Percentiles rank a stretch among this genome's conserved stretches.
These are phyloP conservation scores for Amorpha juglandis DNA, from an alignment of 2,888 invertebrate species.

Conservation along the genomic window DNA sequence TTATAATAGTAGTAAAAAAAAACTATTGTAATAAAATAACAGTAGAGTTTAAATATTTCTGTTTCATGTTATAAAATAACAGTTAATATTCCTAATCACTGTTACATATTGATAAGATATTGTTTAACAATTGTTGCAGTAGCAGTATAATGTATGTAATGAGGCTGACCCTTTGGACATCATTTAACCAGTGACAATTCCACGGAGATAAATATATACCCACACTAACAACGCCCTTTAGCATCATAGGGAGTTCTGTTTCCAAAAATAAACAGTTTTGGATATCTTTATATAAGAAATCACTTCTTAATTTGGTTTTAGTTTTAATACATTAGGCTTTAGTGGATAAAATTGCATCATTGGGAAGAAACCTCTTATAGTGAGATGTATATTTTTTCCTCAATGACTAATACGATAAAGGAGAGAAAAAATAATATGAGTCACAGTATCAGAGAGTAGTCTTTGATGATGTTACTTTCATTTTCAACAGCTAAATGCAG, in stretches of 20 bases:
- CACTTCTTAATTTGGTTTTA: no score
- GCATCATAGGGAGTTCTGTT: no score
- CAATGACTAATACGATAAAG: conserved; percentile 18
- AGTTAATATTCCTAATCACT: background rate
- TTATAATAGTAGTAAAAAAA: background rate
- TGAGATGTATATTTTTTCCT: background rate
- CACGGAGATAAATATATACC: no score
- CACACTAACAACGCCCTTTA: no score
- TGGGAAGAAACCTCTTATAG: background rate
- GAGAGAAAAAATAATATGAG: background rate
- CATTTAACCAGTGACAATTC: background rate
- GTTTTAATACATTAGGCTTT: background rate
- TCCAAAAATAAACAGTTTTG: no score
- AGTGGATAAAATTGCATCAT: background rate
- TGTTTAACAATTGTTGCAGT: background rate
- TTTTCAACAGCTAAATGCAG: conserved; percentile 53
- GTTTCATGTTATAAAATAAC: background rate
- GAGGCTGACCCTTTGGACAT: no score
- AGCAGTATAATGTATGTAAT: no score
- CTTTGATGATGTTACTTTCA: conserved; percentile 60
- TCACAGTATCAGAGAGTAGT: conserved; percentile 28
- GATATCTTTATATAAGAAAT: no score
- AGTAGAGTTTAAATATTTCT: background rate
- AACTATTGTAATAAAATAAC: background rate
- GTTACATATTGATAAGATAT: background rate